A percentile compares a stretch with the other conserved stretches of the same genome.
Evolutionary conservation across 1,140 invertebrate genomes (phyloP).

Genomic region (Aphelenchoides fujianensis): DNA sequence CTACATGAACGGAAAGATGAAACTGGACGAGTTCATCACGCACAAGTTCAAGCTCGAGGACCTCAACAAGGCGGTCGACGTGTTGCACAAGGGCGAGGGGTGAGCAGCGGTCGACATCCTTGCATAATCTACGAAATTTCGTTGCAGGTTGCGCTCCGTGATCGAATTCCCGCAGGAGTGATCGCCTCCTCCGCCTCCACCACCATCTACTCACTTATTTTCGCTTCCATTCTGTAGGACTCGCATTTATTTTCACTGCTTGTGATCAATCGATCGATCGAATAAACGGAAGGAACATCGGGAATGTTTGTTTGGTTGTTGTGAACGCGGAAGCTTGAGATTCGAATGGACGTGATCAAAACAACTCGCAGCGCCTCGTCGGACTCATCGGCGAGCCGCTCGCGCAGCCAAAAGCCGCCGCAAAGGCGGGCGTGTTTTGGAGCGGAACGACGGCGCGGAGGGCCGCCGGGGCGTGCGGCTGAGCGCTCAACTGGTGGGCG

Average conservation of each 20-base stretch:
- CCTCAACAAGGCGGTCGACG: slow-evolving; percentile 88
- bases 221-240: no score
- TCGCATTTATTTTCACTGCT: no score
- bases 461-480: slow-evolving; percentile 40
- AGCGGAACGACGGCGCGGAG: slow-evolving; percentile 66
- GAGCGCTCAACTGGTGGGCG: slow-evolving; percentile 28
- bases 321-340: background rate
- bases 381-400: slow-evolving; percentile 67
- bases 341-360: no score
- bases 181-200: no score
- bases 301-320: background rate
- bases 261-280: no score
- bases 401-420: slow-evolving; percentile 65
- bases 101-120: slow-evolving; percentile 42
- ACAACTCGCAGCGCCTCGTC: slow-evolving; percentile 66
- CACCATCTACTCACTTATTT: no score
- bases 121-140: slow-evolving; percentile 1
- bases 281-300: no score
- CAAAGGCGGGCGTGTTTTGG: slow-evolving; percentile 67
- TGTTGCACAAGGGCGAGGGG: slow-evolving; percentile 68
- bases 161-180: background rate
- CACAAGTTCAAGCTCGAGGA: slow-evolving; percentile 73
- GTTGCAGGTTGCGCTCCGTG: slow-evolving; percentile 17
- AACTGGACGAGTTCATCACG: slow-evolving; percentile 90
- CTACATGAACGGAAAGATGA: slow-evolving; percentile 79